A percentile compares a stretch with the other conserved stretches of the same genome.
Evolutionary conservation across 2,888 invertebrate species (phyloP).

Genomic region (Leptinotarsa rubiginosa): DNA sequence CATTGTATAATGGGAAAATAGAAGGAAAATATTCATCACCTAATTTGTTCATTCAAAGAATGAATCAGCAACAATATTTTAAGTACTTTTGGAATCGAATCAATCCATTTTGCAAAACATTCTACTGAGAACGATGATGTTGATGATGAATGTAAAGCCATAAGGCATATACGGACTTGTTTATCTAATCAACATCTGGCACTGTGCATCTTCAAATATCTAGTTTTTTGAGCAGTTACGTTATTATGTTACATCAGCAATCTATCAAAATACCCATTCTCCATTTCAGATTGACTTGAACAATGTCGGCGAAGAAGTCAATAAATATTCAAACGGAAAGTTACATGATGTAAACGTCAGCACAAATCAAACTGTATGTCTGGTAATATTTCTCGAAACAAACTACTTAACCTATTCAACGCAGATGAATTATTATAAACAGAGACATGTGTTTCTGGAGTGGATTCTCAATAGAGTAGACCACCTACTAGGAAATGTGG

Average conservation of each 20-base stretch:
- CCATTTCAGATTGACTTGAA: not conserved
- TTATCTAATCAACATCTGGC: too few species aligned
- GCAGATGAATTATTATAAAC: conserved; percentile 48
- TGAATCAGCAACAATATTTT: too few species aligned
- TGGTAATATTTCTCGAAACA: conserved; percentile 37
- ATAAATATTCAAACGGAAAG: not conserved
- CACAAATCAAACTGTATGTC: conserved; percentile 31
- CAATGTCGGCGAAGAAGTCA: not conserved
- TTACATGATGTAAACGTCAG: conserved; percentile 27
- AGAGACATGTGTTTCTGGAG: conserved; percentile 44
- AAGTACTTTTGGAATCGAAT: too few species aligned
- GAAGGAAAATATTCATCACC: too few species aligned
- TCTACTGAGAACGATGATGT: too few species aligned
- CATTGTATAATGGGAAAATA: too few species aligned
- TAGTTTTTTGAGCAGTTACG: too few species aligned
- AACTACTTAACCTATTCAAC: conserved; percentile 38
- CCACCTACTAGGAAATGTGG: conserved; percentile 29
- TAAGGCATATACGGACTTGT: too few species aligned
- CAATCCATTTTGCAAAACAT: too few species aligned
- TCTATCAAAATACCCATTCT: not conserved
- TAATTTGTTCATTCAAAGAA: too few species aligned
- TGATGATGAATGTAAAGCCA: too few species aligned
- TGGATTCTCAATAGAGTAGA: conserved; percentile 29
- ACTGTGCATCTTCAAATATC: too few species aligned
- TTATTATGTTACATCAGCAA: not conserved